A percentile compares a stretch with the other conserved stretches of the same genome.
Evolutionary conservation across 2,888 invertebrate species (phyloP).

Genomic region (Cheilosia vernalis): DNA sequence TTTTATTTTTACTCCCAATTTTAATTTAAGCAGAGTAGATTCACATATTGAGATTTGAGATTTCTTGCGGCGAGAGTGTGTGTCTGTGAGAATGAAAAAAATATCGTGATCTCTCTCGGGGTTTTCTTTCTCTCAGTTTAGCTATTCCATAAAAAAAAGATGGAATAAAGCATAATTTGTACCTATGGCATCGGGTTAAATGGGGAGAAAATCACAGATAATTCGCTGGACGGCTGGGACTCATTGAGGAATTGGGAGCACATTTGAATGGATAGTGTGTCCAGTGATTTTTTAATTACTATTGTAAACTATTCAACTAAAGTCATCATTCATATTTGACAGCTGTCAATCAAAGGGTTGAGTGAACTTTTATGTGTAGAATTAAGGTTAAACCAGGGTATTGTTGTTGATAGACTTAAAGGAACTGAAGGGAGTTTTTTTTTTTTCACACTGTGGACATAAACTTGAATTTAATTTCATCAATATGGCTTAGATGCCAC

Average conservation of each 20-base stretch:
- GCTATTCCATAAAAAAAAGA: conserved; percentile 2
- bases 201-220: conserved; percentile 41
- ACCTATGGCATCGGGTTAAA: conserved; percentile 48
- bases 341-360: background rate
- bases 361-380: background rate
- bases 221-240: conserved; percentile 38
- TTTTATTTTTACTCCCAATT: conserved; percentile 69
- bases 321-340: background rate
- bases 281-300: conserved; percentile 3
- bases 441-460: too few relatives aligned
- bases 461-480: too few relatives aligned
- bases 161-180: conserved; percentile 14
- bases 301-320: background rate
- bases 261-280: conserved; percentile 38
- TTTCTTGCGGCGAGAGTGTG: conserved; percentile 1
- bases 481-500: too few relatives aligned
- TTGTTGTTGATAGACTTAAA: too few relatives aligned
- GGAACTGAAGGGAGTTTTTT: too few relatives aligned
- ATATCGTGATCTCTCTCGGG: conserved; percentile 21
- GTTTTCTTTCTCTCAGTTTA: conserved; percentile 21
- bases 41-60: background rate
- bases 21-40: conserved; percentile 24
- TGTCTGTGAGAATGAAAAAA: conserved; percentile 53
- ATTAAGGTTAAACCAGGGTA: background rate
- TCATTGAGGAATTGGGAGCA: conserved; percentile 27